Evolutionary conservation across 2,797 vertebrate genomes (phyloP).

Genomic region (Argyrosomus regius): DNA sequence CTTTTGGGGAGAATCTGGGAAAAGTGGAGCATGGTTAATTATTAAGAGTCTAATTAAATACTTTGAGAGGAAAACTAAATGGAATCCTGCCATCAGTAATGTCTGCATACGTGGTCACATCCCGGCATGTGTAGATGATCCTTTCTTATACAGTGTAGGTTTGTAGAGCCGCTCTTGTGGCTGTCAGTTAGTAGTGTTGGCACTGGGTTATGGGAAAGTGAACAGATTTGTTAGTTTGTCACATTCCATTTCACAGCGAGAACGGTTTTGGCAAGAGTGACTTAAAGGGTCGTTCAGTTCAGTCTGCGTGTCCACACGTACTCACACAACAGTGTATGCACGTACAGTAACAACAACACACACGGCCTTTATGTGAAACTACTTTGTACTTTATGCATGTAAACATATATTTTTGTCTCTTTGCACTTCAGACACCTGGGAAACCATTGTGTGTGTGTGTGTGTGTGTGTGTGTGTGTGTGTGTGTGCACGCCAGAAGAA

Average conservation of each 20-base stretch:
- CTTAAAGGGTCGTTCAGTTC: constrained; percentile 65
- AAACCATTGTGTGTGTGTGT: constrained; percentile 38
- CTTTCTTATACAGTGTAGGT: background rate
- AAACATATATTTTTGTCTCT: constrained; percentile 30
- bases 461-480: too few relatives aligned
- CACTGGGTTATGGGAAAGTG: constrained; percentile 56
- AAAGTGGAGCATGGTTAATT: background rate
- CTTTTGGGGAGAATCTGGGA: background rate
- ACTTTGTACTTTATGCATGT: background rate
- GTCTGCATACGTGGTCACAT: background rate
- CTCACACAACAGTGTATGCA: background rate
- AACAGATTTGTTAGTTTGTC: constrained; percentile 47
- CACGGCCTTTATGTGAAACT: background rate
- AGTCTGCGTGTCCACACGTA: constrained; percentile 46
- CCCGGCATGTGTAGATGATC: background rate
- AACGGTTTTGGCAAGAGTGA: constrained; percentile 60
- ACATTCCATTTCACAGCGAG: constrained; percentile 61
- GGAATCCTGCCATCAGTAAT: too few relatives aligned
- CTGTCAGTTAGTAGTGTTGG: constrained; percentile 11
- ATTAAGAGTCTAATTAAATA: background rate
- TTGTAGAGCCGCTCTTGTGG: background rate
- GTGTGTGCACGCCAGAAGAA: constrained; percentile 1
- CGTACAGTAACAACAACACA: background rate
- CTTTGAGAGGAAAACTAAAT: background rate
- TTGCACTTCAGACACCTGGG: constrained; percentile 52